Conservation (phyloP, 1,140 invertebrate genomes). For the Bombus pascuorum region DNA sequence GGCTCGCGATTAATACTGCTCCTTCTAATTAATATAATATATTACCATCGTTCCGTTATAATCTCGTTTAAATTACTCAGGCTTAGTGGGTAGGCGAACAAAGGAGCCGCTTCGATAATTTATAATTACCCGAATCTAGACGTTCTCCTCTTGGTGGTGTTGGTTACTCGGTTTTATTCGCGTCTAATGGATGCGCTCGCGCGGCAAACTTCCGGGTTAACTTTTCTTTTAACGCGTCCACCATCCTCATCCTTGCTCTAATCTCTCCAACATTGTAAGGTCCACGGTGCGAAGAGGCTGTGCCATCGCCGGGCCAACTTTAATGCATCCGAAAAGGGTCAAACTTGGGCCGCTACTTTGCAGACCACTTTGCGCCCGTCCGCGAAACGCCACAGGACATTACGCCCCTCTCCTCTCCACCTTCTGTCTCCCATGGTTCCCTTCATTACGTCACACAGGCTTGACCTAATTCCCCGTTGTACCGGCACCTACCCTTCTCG, state of each 20-base stretch:
- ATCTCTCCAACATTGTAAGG: constrained; percentile 53
- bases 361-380: constrained; percentile 54
- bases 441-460: constrained; percentile 63
- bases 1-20: not conserved
- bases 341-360: constrained; percentile 64
- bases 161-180: constrained; percentile 32
- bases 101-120: constrained; percentile 15
- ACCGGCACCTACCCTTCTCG: constrained; percentile 28
- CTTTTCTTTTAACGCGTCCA: constrained; percentile 45
- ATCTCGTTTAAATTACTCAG: constrained; percentile 27
- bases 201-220: constrained; percentile 57
- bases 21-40: constrained; percentile 31
- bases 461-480: constrained; percentile 60
- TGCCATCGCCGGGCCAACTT: constrained; percentile 59
- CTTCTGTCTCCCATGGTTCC: not conserved
- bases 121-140: constrained; percentile 24
- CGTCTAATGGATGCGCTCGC: constrained; percentile 44
- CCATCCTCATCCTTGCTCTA: constrained; percentile 12
- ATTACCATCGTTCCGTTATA: not conserved
- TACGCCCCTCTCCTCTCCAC: not conserved
- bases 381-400: constrained; percentile 40
- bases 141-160: not conserved
- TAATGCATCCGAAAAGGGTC: constrained; percentile 70
- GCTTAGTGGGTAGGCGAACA: constrained; percentile 13
- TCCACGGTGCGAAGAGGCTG: constrained; percentile 6